Evolutionary conservation across 2,113 vertebrate species (phyloP), one percentile per base, ranked within the genome.

Genomic region (Actenoides lindsayi): DNA sequence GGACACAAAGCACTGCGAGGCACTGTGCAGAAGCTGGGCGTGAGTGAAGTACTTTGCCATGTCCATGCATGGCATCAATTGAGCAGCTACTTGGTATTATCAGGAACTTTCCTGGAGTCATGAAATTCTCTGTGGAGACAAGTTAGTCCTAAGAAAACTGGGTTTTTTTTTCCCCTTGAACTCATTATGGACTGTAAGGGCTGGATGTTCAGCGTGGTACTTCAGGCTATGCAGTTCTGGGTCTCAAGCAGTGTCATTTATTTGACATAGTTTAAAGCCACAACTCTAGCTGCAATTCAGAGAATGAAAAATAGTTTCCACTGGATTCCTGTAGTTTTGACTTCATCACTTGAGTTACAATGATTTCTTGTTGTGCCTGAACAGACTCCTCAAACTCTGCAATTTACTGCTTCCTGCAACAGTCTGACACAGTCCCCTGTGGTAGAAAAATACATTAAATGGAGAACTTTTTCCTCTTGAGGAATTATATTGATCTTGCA

Each of bases 331-430:
- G 11, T 85, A 91, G 85, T 90, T 95, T 94, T 3, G 2, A 65
- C 53, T 95, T 80, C 78, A 64, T 95, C 87, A 70, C 83, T 95
- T 35, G 50, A 79, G 65, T 90, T 90, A 91, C 84, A 95, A 59
- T 96, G 63, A 95, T 97, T 96, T 95, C 83, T 97, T 94, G 57
- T 96, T 95, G 76, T 83, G 70, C 80, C 85, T 83, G 70, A 94
- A 60, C 69, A 70, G 87, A 91, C 80, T 68, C 74, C 83, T 75
- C 91, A 95, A 94, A 77, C 48, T 88, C 46, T 70, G 71, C 93
- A 96, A 96, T 96, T 96, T 95, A 95, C 89, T 96, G 70, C 92
- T 97, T 97, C 94, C 93, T 96, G 88, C 78, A 94, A 77, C 80
- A 88, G 95, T 76, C 80, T 91, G 74, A 95, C 80, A 70, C 2